Base-by-base conservation (phyloP, 2,797 vertebrate genomes). In the Tragopan temminckii region DNA sequence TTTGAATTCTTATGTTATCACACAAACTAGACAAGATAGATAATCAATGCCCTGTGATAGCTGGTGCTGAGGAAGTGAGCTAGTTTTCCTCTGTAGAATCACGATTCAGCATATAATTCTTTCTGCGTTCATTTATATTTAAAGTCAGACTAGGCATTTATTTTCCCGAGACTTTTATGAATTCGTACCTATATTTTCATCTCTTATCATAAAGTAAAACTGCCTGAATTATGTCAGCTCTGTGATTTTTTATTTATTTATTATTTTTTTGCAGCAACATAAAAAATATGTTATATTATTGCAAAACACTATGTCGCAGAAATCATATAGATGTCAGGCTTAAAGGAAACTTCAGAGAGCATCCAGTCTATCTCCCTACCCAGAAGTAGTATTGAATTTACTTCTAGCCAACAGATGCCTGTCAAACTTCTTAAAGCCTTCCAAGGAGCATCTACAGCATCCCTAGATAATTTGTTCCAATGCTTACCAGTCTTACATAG, bases 31-130 rank as follows among this genome's bases (percentile, higher is more conserved):
- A 97, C 96, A 77, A 96, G 98, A 99, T 98, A 97, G 98, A 97
- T 98, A 98, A 98, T 99, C 98, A 98, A 98, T 98, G 98, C 96
- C 97, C 98, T 98, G 98, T 98, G 98, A 98, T 98, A 98, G 97
- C 97, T 95, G 97, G 97, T 96, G 98, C 97, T 98, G 97, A 98
- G 70, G 96, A 98, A 97, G 98, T 97, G 98, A 98, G 98, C 98
- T 98, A 98, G 98, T 97, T 98, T 98, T 98, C 98, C 97, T 98
- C 98, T 97, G 97, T 93, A 97, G 97, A 97, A 97, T 95, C 96
- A 95, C 98, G 98, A 97, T 97, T 96, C 89, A 92, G 96, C 93
- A 92, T 94, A 94, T 92, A 97, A 95, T 93, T 86, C 45, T 62
- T 91, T 48, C 35, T 5, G 1, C 69, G 33, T 66, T 93, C 79